Base-by-base conservation (phyloP, 1,140 invertebrate species). In the Brachystomella parvula region DNA sequence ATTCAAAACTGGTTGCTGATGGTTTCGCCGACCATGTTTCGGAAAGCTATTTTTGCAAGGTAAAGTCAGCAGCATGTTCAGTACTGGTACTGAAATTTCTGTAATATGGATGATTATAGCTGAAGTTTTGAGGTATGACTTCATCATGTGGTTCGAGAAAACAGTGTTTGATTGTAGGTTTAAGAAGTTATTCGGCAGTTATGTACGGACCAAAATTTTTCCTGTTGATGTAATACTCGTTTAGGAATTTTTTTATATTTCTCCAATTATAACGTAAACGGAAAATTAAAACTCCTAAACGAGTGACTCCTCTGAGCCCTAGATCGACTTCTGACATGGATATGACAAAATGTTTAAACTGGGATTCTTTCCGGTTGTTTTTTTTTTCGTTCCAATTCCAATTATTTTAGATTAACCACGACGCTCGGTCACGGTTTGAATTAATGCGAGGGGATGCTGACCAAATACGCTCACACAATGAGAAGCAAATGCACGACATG, bases 11-110 rank as follows among this genome's bases (percentile, higher is more conserved):
- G 29, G 33, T 26, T 90, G 1, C 75, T 89, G 0, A 74, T 83
- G 81, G 82, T 1, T 84, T 80, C 63, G 91, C 87, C 0, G 83
- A 87, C 56, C 65, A 66, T 0, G 79, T 80, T 12, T 86, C 91
- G 70, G 91, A 94, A 75, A 83, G 82, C 71, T 89, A 84, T 74
- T 77, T 86, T 24, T 94, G 90, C 0, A 82, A 84, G 80, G 84
- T 87, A 78, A 74, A 24, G n/a, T 66, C 3, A 39, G 19, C 6
- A 9, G 19, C 19, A 9, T 39, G n/a, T n/a, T n/a, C n/a, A n/a
- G n/a, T n/a, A n/a, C n/a, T n/a, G n/a, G n/a, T n/a, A n/a, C n/a
- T n/a, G n/a, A 39, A 19, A 9, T 39, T 39, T 39, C 19, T 39
- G 35, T 39, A 19, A 39, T 19, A 9, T 6, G 6, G 19, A 6